These are phyloP conservation scores for Macrobrachium rosenbergii DNA, from an alignment of 1,140 invertebrate genomes.

Conservation along the genomic window DNA sequence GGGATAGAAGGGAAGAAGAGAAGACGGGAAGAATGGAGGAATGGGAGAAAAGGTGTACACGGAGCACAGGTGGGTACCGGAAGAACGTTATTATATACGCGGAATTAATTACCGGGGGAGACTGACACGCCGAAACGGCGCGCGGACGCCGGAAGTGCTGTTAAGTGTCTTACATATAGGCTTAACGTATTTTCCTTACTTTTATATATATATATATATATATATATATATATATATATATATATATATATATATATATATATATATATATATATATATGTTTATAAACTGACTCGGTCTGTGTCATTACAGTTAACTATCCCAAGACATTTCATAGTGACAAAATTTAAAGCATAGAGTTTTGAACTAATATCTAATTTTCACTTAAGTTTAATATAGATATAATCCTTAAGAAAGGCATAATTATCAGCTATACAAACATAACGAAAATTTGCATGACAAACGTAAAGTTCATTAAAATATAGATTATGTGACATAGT, in stretches of 20 bases:
- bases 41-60: background rate
- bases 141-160: no score
- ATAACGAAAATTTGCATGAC: no score
- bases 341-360: no score
- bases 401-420: no score
- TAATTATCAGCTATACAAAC: no score
- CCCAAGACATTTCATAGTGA: background rate
- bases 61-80: no score
- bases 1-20: background rate
- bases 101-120: background rate
- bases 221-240: background rate
- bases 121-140: background rate
- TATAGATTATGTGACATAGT: no score
- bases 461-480: no score
- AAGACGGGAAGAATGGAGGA: background rate
- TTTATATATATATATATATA: slow-evolving; percentile 1
- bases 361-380: no score
- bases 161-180: no score
- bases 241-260: background rate
- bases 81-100: slow-evolving; percentile 22
- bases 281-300: background rate
- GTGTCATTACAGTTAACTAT: no score
- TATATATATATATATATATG: background rate
- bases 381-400: no score
- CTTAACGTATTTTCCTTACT: background rate